phyloP scores from a whole-genome alignment of 2,797 vertebrate species.

The Xerus rutilus region DNA sequence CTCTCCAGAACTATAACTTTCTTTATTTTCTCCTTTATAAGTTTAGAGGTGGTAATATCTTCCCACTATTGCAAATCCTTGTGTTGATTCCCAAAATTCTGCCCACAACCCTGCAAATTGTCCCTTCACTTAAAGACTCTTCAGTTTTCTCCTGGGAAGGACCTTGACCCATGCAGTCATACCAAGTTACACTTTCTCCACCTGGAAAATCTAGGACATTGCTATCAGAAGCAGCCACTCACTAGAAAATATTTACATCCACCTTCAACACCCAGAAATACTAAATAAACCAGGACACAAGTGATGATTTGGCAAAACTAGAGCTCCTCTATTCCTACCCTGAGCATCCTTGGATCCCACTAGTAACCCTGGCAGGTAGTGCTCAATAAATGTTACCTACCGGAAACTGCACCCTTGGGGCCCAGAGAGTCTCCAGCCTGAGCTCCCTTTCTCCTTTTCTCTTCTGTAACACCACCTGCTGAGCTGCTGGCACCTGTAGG shows the following conservation, averaged over 20 bases:
- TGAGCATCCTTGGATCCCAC: neutral
- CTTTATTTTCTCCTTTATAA: neutral
- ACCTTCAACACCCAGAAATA: neutral
- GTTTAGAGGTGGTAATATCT: neutral
- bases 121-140: neutral
- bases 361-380: neutral
- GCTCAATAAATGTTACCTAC: neutral
- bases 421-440: neutral
- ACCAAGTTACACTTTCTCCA: neutral
- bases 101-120: neutral
- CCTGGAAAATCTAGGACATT: slow-evolving; percentile 22
- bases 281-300: neutral
- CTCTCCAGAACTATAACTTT: neutral
- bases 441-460: neutral
- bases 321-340: neutral
- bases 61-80: neutral
- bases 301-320: neutral
- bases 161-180: neutral
- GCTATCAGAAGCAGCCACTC: neutral
- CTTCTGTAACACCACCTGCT: slow-evolving; percentile 18
- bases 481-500: slow-evolving; percentile 65
- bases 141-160: neutral
- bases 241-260: neutral
- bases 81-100: neutral
- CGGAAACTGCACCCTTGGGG: neutral